Evolutionary conservation across 2,797 vertebrate genomes (phyloP).

Genomic region (Cetoscarus ocellatus): DNA sequence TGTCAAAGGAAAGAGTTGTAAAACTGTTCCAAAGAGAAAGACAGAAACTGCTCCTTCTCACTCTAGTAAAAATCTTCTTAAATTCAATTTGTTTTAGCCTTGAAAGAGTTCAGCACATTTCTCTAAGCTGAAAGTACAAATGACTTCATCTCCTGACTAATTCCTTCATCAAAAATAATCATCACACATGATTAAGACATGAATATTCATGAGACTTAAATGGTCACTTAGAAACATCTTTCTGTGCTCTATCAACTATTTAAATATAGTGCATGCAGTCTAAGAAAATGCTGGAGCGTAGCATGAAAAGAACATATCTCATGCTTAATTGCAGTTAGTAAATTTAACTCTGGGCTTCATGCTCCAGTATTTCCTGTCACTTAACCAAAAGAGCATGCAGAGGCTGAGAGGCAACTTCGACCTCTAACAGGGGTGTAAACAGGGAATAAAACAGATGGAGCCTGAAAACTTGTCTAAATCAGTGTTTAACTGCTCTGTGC

Average conservation of each 20-base stretch:
- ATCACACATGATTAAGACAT: conserved; percentile 27
- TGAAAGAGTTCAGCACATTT: conserved; percentile 17
- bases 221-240: conserved; percentile 1
- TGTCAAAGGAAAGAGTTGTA: conserved; percentile 18
- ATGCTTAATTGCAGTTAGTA: neutral
- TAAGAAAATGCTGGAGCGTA: neutral
- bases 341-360: neutral
- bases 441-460: no score
- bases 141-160: conserved; percentile 34
- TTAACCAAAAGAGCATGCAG: neutral
- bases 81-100: conserved; percentile 13
- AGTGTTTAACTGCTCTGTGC: no score
- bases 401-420: no score
- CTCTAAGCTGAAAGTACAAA: conserved; percentile 29
- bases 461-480: no score
- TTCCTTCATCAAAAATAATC: conserved; percentile 17
- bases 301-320: neutral
- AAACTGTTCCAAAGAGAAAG: conserved; percentile 22
- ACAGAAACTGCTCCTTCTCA: conserved; percentile 11
- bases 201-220: conserved; percentile 29
- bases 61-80: neutral
- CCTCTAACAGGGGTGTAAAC: no score
- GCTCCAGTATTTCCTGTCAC: neutral
- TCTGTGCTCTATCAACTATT: neutral
- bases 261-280: conserved; percentile 1